Percentiles rank a stretch among this genome's conserved stretches.
Conservation (phyloP, 2,113 vertebrate genomes). For the Melanocharis versteri region DNA sequence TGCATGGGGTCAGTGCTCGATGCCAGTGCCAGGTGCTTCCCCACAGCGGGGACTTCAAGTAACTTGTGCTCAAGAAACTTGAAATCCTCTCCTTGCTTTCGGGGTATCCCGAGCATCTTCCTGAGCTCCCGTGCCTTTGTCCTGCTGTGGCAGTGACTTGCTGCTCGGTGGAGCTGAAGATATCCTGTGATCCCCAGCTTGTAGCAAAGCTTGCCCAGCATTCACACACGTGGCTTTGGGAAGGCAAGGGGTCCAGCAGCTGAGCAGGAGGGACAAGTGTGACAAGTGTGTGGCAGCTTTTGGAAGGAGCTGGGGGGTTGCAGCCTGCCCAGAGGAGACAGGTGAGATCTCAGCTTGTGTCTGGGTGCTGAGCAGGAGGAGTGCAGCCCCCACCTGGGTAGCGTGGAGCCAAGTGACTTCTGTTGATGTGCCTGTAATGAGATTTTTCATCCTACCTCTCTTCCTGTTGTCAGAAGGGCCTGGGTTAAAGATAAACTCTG, state of each 20-base stretch:
- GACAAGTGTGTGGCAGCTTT: background rate
- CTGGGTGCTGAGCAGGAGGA: background rate
- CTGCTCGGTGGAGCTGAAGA: background rate
- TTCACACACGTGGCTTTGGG: background rate
- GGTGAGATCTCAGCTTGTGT: background rate
- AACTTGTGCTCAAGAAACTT: background rate
- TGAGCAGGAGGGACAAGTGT: background rate
- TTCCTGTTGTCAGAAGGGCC: background rate
- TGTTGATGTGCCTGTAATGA: background rate
- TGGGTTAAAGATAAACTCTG: background rate
- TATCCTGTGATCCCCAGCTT: background rate
- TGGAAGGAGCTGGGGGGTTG: background rate
- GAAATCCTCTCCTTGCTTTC: background rate
- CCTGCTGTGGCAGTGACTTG: background rate
- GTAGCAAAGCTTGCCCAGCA: background rate
- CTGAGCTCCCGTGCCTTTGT: background rate
- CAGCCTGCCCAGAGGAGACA: background rate
- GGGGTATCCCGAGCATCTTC: background rate
- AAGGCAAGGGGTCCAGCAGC: background rate
- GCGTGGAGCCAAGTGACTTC: background rate
- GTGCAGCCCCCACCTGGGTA: accelerated
- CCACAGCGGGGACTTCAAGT: background rate
- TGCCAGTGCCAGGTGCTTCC: background rate
- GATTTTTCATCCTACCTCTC: background rate
- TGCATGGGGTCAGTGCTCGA: background rate